phyloP scores from a whole-genome alignment of 2,113 vertebrate genomes.

The Catharus minimus region DNA sequence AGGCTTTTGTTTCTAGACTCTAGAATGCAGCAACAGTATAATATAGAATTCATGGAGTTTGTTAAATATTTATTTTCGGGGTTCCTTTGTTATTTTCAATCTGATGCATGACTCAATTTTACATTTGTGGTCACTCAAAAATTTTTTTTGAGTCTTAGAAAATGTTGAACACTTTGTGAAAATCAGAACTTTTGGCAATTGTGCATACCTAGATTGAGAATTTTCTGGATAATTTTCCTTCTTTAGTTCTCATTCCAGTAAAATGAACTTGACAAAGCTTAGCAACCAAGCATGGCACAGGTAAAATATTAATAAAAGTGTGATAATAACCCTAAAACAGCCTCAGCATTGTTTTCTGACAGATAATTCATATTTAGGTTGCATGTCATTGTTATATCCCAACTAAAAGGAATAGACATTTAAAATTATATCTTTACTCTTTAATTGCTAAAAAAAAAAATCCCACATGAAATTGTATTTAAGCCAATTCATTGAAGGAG shows the following conservation, averaged over 20 bases:
- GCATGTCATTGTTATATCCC: not conserved
- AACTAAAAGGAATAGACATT: not conserved
- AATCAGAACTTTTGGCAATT: not conserved
- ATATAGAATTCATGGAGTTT: not conserved
- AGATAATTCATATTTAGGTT: not conserved
- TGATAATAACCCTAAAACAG: not conserved
- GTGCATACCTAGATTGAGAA: rapidly evolving
- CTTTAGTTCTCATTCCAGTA: not conserved
- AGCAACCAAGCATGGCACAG: not conserved
- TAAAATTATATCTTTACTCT: rapidly evolving
- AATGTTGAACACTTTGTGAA: not conserved
- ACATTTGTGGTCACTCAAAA: not conserved
- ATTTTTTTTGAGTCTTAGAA: not conserved
- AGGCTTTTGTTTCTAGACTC: not conserved
- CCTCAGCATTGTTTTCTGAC: not conserved
- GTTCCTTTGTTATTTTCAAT: not conserved
- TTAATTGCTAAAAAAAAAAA: not conserved
- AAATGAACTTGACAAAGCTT: not conserved
- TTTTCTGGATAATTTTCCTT: not conserved
- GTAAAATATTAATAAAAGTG: not conserved
- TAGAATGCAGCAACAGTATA: not conserved
- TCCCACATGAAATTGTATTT: not conserved
- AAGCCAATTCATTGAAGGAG: not conserved
- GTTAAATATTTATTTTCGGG: not conserved
- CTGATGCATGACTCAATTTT: not conserved